Percentiles rank a stretch among this genome's conserved stretches.
phyloP scores from a whole-genome alignment of 2,888 invertebrate species.

The Pandemis heparana region DNA sequence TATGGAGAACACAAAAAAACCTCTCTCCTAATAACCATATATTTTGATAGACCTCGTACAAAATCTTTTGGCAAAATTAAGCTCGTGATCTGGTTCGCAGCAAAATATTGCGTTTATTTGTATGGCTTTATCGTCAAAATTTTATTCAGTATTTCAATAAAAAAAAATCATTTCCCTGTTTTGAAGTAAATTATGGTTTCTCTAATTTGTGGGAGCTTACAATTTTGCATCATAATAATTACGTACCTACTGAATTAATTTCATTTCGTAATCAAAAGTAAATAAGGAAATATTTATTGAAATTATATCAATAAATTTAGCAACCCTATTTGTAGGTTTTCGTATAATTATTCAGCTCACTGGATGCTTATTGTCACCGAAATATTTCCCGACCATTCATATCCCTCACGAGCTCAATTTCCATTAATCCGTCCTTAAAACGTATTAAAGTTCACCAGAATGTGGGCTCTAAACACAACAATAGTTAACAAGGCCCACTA shows the following conservation, averaged over 20 bases:
- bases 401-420: slow-evolving; percentile 24
- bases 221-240: neutral
- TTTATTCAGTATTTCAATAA: neutral
- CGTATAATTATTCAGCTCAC: neutral
- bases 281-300: no score
- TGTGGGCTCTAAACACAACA: slow-evolving; percentile 34
- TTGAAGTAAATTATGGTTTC: neutral
- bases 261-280: neutral
- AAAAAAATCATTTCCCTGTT: neutral
- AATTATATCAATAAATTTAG: no score
- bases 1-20: slow-evolving; percentile 34
- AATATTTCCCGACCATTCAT: slow-evolving; percentile 5
- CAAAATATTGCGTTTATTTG: slow-evolving; percentile 26
- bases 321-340: neutral
- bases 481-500: slow-evolving; percentile 40
- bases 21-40: slow-evolving; percentile 46
- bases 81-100: slow-evolving; percentile 20
- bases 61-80: slow-evolving; percentile 45
- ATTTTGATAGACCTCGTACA: slow-evolving; percentile 50
- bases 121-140: slow-evolving; percentile 8
- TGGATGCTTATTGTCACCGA: neutral
- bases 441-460: slow-evolving; percentile 32
- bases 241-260: neutral
- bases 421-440: slow-evolving; percentile 28
- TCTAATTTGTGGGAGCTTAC: neutral